Percentiles rank a stretch among this genome's conserved stretches.
Conservation (phyloP, 2,113 vertebrate genomes). For the Glareola pratincola region DNA sequence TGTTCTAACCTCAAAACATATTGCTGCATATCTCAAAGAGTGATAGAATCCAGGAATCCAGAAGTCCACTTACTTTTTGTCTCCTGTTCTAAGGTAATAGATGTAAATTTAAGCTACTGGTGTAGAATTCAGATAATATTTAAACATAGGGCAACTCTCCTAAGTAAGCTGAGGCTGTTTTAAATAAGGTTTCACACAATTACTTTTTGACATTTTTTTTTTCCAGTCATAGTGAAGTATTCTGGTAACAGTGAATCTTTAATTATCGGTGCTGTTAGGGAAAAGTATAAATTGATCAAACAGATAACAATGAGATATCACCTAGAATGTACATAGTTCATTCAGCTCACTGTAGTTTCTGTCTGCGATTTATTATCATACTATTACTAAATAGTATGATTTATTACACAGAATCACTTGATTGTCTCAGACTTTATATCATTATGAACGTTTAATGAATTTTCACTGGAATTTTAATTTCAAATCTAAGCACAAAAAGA, state of each 20-base stretch:
- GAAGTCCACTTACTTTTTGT: not conserved
- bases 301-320: not conserved
- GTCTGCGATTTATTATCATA: no score
- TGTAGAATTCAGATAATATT: not conserved
- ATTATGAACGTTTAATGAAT: constrained; percentile 4
- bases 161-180: not conserved
- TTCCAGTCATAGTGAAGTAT: not conserved
- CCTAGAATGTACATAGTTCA: not conserved
- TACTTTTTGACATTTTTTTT: not conserved
- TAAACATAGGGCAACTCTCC: not conserved
- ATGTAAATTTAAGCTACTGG: not conserved
- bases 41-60: not conserved
- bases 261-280: not conserved
- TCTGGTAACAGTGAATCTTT: not conserved
- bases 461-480: constrained; percentile 62
- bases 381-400: no score
- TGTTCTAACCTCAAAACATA: not conserved
- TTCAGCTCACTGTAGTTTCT: constrained; percentile 36
- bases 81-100: not conserved
- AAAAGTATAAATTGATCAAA: constrained; percentile 11
- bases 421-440: constrained; percentile 42
- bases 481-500: constrained; percentile 51
- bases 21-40: not conserved
- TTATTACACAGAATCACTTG: constrained; percentile 45
- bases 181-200: not conserved